Evolutionary conservation across 2,113 vertebrate genomes (phyloP).

Genomic region (Ictalurus punctatus): DNA sequence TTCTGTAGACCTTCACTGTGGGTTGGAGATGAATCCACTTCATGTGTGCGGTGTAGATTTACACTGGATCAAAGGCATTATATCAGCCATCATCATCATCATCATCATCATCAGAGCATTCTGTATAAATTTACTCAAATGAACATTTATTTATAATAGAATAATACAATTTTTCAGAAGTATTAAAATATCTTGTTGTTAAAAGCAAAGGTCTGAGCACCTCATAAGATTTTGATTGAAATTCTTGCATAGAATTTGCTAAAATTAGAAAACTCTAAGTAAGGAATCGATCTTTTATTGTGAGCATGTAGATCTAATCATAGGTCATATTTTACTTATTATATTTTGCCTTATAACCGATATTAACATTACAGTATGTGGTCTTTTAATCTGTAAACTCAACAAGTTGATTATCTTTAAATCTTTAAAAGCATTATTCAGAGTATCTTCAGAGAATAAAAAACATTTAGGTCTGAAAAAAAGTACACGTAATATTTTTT

Average conservation of each 20-base stretch:
- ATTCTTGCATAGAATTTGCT: neutral
- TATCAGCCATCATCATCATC: neutral
- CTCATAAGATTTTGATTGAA: neutral
- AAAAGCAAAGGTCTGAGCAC: neutral
- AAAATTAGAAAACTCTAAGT: neutral
- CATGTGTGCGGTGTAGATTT: neutral
- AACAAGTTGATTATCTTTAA: neutral
- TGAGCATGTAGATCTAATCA: neutral
- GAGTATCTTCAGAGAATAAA: neutral
- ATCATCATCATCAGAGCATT: neutral
- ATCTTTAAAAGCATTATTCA: neutral
- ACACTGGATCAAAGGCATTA: neutral
- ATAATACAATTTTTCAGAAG: neutral
- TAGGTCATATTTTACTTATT: neutral
- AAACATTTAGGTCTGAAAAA: neutral
- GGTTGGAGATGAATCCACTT: neutral
- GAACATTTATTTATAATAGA: neutral
- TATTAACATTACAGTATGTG: neutral
- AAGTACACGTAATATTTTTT: neutral
- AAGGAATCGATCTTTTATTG: neutral
- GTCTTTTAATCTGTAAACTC: neutral
- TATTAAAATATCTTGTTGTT: neutral
- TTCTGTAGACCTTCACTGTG: conserved; percentile 2
- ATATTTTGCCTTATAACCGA: neutral
- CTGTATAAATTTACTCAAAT: neutral